A percentile compares a stretch with the other conserved stretches of the same genome.
Evolutionary conservation across 2,888 invertebrate species (phyloP).

Genomic region (Petrolisthes manimaculis): DNA sequence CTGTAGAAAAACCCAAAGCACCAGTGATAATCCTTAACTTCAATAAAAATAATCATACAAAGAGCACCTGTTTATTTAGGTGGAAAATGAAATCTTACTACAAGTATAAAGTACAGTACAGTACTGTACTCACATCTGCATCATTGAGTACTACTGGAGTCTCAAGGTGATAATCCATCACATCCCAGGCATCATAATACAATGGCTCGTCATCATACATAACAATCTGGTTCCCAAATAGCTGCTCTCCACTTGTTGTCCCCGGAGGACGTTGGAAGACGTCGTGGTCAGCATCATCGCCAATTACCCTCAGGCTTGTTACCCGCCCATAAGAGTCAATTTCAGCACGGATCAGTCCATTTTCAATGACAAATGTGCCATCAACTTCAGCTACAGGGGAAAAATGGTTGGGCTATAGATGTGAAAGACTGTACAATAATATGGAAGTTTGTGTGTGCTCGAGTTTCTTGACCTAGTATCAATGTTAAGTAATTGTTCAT

Average conservation of each 20-base stretch:
- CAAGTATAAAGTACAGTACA: not conserved
- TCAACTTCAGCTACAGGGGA: constrained; percentile 2
- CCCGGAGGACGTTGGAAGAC: constrained; percentile 24
- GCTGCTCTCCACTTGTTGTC: not conserved
- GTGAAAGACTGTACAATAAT: too few relatives aligned
- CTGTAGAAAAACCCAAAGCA: not conserved
- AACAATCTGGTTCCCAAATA: constrained; percentile 70
- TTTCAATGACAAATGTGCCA: constrained; percentile 34
- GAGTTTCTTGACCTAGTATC: too few relatives aligned
- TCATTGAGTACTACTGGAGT: constrained; percentile 69
- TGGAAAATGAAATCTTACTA: not conserved
- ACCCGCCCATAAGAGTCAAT: constrained; percentile 48
- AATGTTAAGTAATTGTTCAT: too few relatives aligned
- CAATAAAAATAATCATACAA: too few relatives aligned
- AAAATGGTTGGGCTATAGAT: too few relatives aligned
- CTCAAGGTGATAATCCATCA: constrained; percentile 74
- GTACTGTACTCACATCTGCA: constrained; percentile 13
- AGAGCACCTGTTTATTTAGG: too few relatives aligned
- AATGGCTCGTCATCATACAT: constrained; percentile 73
- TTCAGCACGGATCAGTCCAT: constrained; percentile 42
- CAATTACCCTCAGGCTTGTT: constrained; percentile 38
- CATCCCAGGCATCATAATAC: constrained; percentile 75
- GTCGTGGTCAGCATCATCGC: constrained; percentile 43
- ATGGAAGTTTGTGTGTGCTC: too few relatives aligned
- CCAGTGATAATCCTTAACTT: not conserved